These are phyloP conservation scores for Halisarca cf. caerulea DNA, from an alignment of 37 sponge, comb jelly and placozoan species.

Conservation along the genomic window DNA sequence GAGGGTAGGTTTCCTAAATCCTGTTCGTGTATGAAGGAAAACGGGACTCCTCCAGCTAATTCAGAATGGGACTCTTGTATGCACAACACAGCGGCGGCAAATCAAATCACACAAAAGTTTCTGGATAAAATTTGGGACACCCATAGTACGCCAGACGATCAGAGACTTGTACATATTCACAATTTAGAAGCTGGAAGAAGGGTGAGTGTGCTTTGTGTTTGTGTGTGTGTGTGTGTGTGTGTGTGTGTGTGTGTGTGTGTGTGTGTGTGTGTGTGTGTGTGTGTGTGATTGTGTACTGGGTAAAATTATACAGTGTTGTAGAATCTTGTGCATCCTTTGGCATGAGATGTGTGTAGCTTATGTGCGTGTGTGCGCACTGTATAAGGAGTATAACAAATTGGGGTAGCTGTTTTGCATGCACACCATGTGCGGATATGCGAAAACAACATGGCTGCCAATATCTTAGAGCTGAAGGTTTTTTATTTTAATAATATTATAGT, in stretches of 20 bases:
- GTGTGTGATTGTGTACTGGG: background rate
- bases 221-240: slow-evolving; percentile 8
- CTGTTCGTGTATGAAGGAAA: background rate
- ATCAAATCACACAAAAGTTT: background rate
- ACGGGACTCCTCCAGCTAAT: background rate
- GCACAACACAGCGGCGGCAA: background rate
- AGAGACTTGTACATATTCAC: background rate
- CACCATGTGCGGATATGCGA: too few relatives aligned
- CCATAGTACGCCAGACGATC: background rate
- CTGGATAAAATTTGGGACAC: background rate
- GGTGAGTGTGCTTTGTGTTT: background rate
- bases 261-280: slow-evolving; percentile 16
- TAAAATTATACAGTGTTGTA: too few relatives aligned
- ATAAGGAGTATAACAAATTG: too few relatives aligned
- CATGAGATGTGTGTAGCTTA: too few relatives aligned
- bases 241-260: slow-evolving; percentile 19
- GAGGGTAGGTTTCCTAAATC: background rate
- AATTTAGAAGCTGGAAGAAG: slow-evolving; percentile 19
- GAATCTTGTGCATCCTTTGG: too few relatives aligned
- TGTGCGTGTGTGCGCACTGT: too few relatives aligned
- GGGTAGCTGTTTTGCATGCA: too few relatives aligned
- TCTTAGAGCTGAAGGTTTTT: too few relatives aligned
- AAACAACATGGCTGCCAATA: too few relatives aligned
- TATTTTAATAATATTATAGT: too few relatives aligned
- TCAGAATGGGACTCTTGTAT: background rate